Conservation (phyloP, 2,888 invertebrate species). For the Drosophila mettleri region DNA sequence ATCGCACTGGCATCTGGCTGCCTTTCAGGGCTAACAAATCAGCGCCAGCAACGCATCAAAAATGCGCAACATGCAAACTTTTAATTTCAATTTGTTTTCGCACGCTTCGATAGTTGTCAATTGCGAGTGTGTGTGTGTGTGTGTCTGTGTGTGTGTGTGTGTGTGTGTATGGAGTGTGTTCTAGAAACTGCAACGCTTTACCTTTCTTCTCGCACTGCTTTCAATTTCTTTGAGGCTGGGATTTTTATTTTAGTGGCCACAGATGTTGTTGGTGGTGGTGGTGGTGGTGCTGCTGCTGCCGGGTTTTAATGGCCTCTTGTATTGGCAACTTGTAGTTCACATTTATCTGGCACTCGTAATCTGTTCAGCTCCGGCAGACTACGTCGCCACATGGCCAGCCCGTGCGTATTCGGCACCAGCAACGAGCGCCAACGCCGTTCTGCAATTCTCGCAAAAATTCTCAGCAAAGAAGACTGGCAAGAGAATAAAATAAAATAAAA, state of each 20-base stretch:
- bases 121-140: constrained; percentile 1
- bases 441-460: constrained; percentile 42
- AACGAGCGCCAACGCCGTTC: constrained; percentile 50
- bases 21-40: constrained; percentile 51
- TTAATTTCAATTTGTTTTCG: constrained; percentile 78
- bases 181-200: constrained; percentile 45
- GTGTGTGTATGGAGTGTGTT: constrained; percentile 22
- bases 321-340: constrained; percentile 82
- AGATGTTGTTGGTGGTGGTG: constrained; percentile 68
- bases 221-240: constrained; percentile 57
- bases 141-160: background rate
- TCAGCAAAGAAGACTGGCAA: constrained; percentile 11
- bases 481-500: constrained; percentile 10
- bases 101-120: constrained; percentile 77
- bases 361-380: constrained; percentile 54
- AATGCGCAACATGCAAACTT: constrained; percentile 71
- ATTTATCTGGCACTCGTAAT: constrained; percentile 82
- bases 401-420: constrained; percentile 58
- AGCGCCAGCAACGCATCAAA: constrained; percentile 64
- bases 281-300: constrained; percentile 63
- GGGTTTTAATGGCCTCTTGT: constrained; percentile 81
- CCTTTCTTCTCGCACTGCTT: constrained; percentile 61
- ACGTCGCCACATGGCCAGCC: constrained; percentile 54
- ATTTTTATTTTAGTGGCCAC: constrained; percentile 43
- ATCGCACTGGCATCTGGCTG: constrained; percentile 49